A percentile compares a stretch with the other conserved stretches of the same genome.
These are phyloP conservation scores for Caerostris extrusa DNA, from an alignment of 1,140 invertebrate genomes.

Conservation along the genomic window DNA sequence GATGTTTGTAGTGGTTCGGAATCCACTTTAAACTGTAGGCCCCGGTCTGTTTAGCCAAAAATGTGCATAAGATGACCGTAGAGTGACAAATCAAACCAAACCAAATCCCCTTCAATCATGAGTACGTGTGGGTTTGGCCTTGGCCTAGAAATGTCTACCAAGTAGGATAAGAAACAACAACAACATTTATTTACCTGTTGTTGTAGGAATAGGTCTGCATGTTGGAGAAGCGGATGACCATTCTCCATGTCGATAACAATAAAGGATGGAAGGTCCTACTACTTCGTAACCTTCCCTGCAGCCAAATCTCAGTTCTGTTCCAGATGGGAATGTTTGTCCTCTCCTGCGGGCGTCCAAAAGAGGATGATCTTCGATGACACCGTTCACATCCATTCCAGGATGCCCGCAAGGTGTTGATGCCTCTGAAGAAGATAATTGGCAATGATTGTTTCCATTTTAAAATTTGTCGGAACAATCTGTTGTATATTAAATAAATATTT, in stretches of 20 bases:
- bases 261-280: not conserved
- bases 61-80: too few species aligned
- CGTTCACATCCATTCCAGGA: not conserved
- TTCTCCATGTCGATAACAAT: not conserved
- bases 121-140: too few species aligned
- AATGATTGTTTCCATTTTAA: too few species aligned
- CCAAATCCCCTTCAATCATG: too few species aligned
- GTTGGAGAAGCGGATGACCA: not conserved
- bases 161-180: too few species aligned
- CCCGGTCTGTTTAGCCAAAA: too few species aligned
- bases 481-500: too few species aligned
- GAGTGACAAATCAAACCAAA: too few species aligned
- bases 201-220: not conserved
- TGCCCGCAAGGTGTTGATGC: not conserved
- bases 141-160: too few species aligned
- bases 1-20: too few species aligned
- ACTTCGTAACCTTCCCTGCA: slow-evolving; percentile 15
- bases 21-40: too few species aligned
- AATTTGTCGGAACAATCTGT: too few species aligned
- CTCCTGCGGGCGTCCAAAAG: not conserved
- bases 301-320: not conserved
- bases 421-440: not conserved
- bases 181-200: not conserved
- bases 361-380: not conserved
- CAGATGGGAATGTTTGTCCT: not conserved